These are phyloP conservation scores for Bimastos eiseni DNA, from an alignment of 2,888 invertebrate species.

Conservation along the genomic window DNA sequence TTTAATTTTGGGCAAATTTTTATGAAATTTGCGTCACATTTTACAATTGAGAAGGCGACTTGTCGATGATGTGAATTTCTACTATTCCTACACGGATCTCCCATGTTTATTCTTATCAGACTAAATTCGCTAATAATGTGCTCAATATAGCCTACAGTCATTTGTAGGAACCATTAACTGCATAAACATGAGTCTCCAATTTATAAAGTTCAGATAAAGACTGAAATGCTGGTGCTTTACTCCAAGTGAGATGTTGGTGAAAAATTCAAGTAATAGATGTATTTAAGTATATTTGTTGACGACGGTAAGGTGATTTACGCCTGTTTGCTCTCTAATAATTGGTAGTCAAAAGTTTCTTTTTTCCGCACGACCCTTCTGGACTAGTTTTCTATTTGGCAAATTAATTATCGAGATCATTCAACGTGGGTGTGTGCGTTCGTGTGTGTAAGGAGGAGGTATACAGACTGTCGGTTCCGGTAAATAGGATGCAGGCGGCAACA, in stretches of 20 bases:
- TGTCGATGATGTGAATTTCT: too few relatives aligned
- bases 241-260: neutral
- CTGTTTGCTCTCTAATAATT: neutral
- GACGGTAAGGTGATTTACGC: neutral
- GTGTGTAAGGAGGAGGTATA: neutral
- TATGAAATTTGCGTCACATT: too few relatives aligned
- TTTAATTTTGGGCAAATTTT: too few relatives aligned
- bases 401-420: neutral
- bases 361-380: neutral
- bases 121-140: neutral
- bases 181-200: neutral
- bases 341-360: neutral
- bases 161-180: neutral
- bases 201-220: neutral
- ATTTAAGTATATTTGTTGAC: neutral
- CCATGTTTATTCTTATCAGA: neutral
- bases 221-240: neutral
- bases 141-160: neutral
- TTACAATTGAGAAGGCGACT: too few relatives aligned
- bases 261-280: too few relatives aligned
- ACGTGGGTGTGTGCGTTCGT: neutral
- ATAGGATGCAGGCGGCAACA: neutral
- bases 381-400: neutral
- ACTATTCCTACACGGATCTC: neutral
- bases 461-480: neutral